These are phyloP conservation scores for Drosophila orena DNA, from an alignment of 1,140 invertebrate species.

Conservation along the genomic window DNA sequence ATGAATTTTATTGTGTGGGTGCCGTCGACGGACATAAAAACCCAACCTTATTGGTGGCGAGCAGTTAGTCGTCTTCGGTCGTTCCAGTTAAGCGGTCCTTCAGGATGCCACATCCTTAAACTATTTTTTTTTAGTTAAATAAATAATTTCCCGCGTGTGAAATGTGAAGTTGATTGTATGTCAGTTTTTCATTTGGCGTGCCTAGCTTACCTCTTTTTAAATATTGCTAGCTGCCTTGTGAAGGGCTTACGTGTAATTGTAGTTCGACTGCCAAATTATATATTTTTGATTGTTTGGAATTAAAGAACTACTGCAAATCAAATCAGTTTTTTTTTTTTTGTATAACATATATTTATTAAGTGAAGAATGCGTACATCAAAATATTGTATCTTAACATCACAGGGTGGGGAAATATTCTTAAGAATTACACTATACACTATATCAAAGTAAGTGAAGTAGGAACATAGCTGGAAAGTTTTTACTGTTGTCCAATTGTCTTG, in stretches of 20 bases:
- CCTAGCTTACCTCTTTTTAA: constrained; percentile 62
- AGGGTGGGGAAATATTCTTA: no score
- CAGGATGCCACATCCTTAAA: not conserved
- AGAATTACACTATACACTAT: no score
- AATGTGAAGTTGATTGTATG: constrained; percentile 54
- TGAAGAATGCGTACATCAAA: no score
- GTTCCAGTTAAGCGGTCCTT: not conserved
- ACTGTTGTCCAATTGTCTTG: no score
- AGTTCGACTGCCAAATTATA: constrained; percentile 35
- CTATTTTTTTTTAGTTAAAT: constrained; percentile 6
- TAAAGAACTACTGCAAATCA: not conserved
- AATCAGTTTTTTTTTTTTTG: no score
- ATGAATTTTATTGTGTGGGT: constrained; percentile 5
- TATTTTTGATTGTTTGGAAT: not conserved
- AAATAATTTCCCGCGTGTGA: not conserved
- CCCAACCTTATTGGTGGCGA: not conserved
- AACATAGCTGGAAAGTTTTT: no score
- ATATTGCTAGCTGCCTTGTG: constrained; percentile 84
- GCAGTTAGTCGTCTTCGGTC: constrained; percentile 28
- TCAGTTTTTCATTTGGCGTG: constrained; percentile 79
- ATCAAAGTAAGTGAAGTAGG: no score
- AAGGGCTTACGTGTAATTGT: constrained; percentile 83
- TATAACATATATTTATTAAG: no score
- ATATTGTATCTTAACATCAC: no score
- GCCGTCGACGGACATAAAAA: constrained; percentile 17